A percentile compares a stretch with the other conserved stretches of the same genome.
Conservation (phyloP, 2,888 invertebrate genomes). For the Lochmaea capreae region DNA sequence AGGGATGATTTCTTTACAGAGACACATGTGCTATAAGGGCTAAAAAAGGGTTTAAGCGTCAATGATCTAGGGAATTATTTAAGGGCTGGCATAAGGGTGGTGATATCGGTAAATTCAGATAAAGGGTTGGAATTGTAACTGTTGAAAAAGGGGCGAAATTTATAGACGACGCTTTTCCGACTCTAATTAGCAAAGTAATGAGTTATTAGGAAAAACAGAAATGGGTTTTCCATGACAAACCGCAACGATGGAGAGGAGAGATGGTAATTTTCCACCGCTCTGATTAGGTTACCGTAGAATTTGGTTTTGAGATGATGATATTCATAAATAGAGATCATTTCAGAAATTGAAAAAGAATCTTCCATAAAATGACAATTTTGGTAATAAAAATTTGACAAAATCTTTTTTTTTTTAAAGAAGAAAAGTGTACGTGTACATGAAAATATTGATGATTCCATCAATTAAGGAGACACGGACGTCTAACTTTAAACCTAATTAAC, state of each 20-base stretch:
- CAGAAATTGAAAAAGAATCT: neutral
- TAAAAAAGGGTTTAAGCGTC: constrained; percentile 63
- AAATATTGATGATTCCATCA: constrained; percentile 28
- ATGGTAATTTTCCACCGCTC: constrained; percentile 30
- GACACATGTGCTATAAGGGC: constrained; percentile 59
- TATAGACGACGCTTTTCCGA: constrained; percentile 60
- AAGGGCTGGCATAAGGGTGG: constrained; percentile 60
- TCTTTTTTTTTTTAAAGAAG: too few relatives aligned
- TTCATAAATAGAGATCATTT: neutral
- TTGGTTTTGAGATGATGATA: neutral
- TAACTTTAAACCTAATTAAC: constrained; percentile 25
- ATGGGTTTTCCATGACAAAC: constrained; percentile 46
- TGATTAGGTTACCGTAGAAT: constrained; percentile 14
- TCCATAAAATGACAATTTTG: neutral
- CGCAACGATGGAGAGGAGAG: constrained; percentile 29
- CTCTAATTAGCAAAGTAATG: constrained; percentile 61
- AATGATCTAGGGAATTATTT: constrained; percentile 63
- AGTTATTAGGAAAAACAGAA: constrained; percentile 56
- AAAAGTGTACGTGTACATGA: neutral
- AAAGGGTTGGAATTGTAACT: constrained; percentile 58
- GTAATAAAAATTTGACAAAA: too few relatives aligned
- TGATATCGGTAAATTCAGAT: constrained; percentile 62
- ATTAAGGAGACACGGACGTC: constrained; percentile 15
- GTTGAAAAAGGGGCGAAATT: constrained; percentile 59
- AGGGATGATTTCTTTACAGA: constrained; percentile 50